Base-by-base conservation (phyloP, 2,113 vertebrate genomes). In the Pachypanchax playfairii region DNA sequence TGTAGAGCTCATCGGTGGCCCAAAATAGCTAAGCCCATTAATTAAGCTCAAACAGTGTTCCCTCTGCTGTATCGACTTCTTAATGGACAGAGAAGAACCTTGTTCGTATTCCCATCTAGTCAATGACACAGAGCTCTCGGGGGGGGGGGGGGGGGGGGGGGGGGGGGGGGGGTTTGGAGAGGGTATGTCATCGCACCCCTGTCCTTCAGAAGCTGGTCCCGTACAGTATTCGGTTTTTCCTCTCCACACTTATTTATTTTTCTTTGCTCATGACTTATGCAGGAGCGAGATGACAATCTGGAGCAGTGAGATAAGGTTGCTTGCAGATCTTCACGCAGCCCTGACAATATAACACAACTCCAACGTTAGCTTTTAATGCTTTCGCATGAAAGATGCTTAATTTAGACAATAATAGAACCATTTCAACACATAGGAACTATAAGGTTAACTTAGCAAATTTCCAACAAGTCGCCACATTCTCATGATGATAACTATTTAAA, bases 11-110 rank as follows among this genome's bases (percentile, higher is more conserved):
- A 82, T 89, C 83, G 78, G 70, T 21, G 78, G 64, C 73, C 77
- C 61, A 83, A 86, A 86, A 88, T 88, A 86, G 78, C 60, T 21
- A 51, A 68, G 29, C 70, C 85, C 89, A 92, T 92, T 92, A 92
- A 93, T 93, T 92, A 91, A 87, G 65, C 71, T 57, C 85, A 85
- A 90, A 91, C 86, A 82, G 85, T 88, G 88, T 91, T 90, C 89
- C 81, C n/a, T 58, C 69, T 67, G 75, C 51, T 84, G 84, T 88
- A 93, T 92, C 58, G 91, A 93, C 90, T 88, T 82, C 88, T 85
- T 92, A 93, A 93, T 92, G 91, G 90, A 91, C 88, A 89, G 65
- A 73, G 67, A 85, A 88, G 70, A 84, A 79, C 89, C 87, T 80
- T 88, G 89, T 90, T 91, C 70, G 73, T 85, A 72, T 91, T 91